Base-by-base conservation (phyloP, 2,888 invertebrate species). In the Apodemia mormo region DNA sequence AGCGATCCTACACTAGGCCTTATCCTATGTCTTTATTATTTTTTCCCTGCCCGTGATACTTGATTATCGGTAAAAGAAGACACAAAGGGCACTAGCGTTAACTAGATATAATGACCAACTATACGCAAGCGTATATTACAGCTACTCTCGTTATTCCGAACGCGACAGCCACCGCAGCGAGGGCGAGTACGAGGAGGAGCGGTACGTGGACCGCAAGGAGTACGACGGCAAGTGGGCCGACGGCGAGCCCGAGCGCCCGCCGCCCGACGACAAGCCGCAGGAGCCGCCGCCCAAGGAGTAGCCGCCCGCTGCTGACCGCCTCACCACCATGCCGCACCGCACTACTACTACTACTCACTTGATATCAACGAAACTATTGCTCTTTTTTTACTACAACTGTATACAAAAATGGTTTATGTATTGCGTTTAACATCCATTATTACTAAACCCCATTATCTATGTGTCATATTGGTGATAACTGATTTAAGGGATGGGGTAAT, bases 171-270 rank as follows among this genome's bases (percentile, higher is more conserved):
- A 92, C 78, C 92, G 94, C 80, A 94, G 94, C 77, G 93, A 94
- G 73, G 92, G 94, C 58, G 92, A 94, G 76, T 94, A 93, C 75
- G 94, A 94, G 81, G 94, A 93, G 78, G 92, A 92, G 74, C 86
- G 94, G 76, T 94, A 92, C 82, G 94, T 94, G 72, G 94, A 95
- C 82, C 88, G 95, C 68, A 95, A 95, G 82, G 94, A 95, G 75
- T 95, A 95, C 78, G 95, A 95, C 77, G 95, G 95, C 5, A 95
- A 95, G 81, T 95, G 95, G 95, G 95, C 95, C 0, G 95, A 95
- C 70, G 94, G 94, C 49, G 94, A 94, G 71, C 14, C 14, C 61
- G 94, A 94, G 70, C 91, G 92, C 0, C 92, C 90, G 54, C 80
- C 90, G 54, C 80, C 82, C 0, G 91, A 91, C 66, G 90, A 92